These are phyloP conservation scores for Pelmatolapia mariae DNA, from an alignment of 2,113 vertebrate species.

Conservation along the genomic window DNA sequence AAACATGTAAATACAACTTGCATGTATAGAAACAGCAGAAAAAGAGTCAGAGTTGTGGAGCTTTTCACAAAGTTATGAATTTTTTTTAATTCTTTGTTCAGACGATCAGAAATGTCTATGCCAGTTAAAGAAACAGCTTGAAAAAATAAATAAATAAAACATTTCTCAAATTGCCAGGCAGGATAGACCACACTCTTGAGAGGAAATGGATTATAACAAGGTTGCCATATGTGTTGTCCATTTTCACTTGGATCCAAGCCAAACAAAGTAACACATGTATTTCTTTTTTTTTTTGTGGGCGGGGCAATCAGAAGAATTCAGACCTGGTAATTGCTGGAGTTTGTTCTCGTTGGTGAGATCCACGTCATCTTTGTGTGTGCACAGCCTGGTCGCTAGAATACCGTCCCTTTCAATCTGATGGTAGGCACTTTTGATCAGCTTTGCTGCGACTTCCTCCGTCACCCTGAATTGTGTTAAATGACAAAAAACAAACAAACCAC, in stretches of 20 bases:
- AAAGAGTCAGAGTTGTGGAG: not conserved
- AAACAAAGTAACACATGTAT: not conserved
- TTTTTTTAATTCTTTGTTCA: not conserved
- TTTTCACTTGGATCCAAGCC: not conserved
- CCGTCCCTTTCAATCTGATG: constrained; percentile 85
- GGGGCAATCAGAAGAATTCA: not conserved
- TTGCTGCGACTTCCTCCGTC: constrained; percentile 81
- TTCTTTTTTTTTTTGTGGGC: not conserved
- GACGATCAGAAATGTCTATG: not conserved
- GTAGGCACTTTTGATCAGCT: constrained; percentile 74
- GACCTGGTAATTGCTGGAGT: constrained; percentile 85
- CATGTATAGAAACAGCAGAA: not conserved
- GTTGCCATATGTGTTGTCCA: not conserved
- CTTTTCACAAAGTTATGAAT: not conserved
- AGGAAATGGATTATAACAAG: not conserved
- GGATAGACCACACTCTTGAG: not conserved
- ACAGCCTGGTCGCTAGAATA: constrained; percentile 91
- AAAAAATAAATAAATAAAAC: not conserved
- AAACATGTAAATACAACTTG: not conserved
- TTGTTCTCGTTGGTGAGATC: constrained; percentile 84
- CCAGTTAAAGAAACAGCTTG: not conserved
- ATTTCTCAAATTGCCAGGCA: not conserved
- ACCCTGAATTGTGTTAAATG: constrained; percentile 69
- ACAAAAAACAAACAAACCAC: not conserved
- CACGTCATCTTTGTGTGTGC: constrained; percentile 95